These are phyloP conservation scores for Takifugu flavidus DNA, from an alignment of 2,113 vertebrate species.

Conservation along the genomic window DNA sequence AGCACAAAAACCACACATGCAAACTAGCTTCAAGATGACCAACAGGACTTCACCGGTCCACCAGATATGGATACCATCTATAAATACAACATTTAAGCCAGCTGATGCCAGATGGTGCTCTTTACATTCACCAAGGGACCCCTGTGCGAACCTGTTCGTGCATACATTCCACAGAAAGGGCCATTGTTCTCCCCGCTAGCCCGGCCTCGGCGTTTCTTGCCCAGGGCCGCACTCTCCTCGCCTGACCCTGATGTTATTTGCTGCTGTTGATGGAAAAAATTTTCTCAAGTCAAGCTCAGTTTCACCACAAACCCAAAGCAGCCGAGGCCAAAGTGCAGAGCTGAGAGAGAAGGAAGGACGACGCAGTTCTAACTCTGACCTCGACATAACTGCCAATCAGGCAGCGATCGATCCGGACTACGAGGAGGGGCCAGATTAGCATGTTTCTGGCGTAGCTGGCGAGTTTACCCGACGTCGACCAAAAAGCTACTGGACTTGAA, in stretches of 20 bases:
- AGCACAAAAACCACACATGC: too few species aligned
- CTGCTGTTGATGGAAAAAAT: conserved; percentile 68
- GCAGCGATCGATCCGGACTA: conserved; percentile 1
- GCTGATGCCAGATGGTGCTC: conserved; percentile 45
- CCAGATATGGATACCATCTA: conserved; percentile 26
- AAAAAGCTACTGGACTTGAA: conserved; percentile 46
- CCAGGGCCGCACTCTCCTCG: conserved; percentile 46
- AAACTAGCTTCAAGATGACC: conserved; percentile 1
- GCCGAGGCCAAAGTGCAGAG: conserved; percentile 32
- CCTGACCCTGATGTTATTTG: conserved; percentile 69
- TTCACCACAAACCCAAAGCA: conserved; percentile 66
- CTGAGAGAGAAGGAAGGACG: conserved; percentile 15
- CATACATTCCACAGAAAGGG: too few species aligned
- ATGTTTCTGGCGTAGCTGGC: conserved; percentile 17
- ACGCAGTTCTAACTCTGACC: conserved; percentile 24
- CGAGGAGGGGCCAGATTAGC: not conserved
- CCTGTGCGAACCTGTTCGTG: too few species aligned
- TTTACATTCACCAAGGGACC: conserved; percentile 4
- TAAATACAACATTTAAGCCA: conserved; percentile 26
- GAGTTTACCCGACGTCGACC: conserved; percentile 36
- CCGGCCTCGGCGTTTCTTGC: conserved; percentile 31
- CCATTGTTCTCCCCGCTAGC: too few species aligned
- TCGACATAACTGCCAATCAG: conserved; percentile 19
- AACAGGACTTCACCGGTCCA: conserved; percentile 19
- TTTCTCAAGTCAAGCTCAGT: conserved; percentile 55